Evolutionary conservation across 1,140 invertebrate species (phyloP), one percentile per base, ranked within the genome.

Genomic region (Ostrea denselamellosa): DNA sequence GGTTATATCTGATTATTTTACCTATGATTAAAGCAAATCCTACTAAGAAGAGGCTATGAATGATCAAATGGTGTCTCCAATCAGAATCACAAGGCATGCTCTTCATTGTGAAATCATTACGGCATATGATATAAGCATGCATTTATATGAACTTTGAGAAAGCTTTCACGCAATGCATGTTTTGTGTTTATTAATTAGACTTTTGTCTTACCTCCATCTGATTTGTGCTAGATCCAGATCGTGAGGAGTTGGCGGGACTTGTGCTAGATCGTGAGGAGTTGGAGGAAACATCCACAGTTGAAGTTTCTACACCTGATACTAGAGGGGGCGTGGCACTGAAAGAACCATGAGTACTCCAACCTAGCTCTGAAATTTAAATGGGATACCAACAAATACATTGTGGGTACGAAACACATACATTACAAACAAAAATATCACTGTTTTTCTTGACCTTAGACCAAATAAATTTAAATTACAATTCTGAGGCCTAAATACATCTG

Each of bases 271-370:
- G 68, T 34, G 68, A 77, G 9, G 68, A 77, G 14, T 77, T 77
- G 2, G 68, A 3, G 25, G 68, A 77, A 17, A 19, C n/a, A 3
- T 17, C 58, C n/a, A 19, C n/a, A 7, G 7, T 3, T 62, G 58
- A 62, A 17, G 58, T 14, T 14, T 77, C 68, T 10, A 10, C 68
- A 34, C 28, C 68, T 3, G 68, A 77, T 5, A 77, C 68, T 44
- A 44, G 5, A 34, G 8, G 51, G 81, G 86, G 54, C 7, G 86
- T 83, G 83, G 83, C 53, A 87, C 54, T 87, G 34, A 25, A 25
- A 62, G 81, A 82, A 52, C 81, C 77, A 62, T 83, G 77, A 25
- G 81, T 87, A 12, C 86, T 87, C 86, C 86, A 87, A 83, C 77
- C 86, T 83, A 87, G 62, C 28, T 87, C 86, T 87, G n/a, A 25